Conservation (phyloP, 2,888 invertebrate species). For the Pristionchus exspectatus region DNA sequence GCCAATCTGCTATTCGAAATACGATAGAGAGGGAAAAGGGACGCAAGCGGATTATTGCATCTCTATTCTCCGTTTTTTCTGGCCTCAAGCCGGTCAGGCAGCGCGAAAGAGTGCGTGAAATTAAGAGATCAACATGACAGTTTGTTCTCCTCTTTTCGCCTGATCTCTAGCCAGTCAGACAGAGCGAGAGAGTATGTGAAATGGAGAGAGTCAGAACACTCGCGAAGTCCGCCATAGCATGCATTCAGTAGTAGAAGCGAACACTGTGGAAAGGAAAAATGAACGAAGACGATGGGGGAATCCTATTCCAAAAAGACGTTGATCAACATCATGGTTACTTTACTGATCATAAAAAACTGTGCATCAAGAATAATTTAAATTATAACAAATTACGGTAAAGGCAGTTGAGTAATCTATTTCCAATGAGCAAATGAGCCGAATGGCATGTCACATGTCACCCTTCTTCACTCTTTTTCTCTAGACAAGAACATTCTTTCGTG, state of each 20-base stretch:
- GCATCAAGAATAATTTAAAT: neutral
- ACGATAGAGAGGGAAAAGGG: neutral
- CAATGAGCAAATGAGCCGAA: constrained; percentile 20
- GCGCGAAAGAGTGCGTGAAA: no score
- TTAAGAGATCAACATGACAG: neutral
- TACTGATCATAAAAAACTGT: no score
- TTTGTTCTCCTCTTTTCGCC: neutral
- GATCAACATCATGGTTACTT: neutral
- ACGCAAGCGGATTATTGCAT: neutral
- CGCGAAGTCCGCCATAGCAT: neutral
- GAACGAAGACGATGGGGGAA: neutral
- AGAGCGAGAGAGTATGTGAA: neutral
- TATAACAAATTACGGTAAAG: neutral
- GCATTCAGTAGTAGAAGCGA: constrained; percentile 6
- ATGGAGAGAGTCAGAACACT: neutral
- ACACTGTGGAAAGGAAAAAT: neutral
- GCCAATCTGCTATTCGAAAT: neutral
- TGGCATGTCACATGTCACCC: neutral
- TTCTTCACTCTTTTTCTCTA: neutral
- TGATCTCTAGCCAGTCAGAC: neutral
- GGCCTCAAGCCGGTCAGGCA: neutral
- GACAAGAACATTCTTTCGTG: neutral
- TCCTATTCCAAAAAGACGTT: neutral
- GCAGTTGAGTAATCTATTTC: neutral
- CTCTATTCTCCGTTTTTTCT: neutral